These are phyloP conservation scores for Araneus ventricosus DNA, from an alignment of 1,140 invertebrate species.

Conservation along the genomic window DNA sequence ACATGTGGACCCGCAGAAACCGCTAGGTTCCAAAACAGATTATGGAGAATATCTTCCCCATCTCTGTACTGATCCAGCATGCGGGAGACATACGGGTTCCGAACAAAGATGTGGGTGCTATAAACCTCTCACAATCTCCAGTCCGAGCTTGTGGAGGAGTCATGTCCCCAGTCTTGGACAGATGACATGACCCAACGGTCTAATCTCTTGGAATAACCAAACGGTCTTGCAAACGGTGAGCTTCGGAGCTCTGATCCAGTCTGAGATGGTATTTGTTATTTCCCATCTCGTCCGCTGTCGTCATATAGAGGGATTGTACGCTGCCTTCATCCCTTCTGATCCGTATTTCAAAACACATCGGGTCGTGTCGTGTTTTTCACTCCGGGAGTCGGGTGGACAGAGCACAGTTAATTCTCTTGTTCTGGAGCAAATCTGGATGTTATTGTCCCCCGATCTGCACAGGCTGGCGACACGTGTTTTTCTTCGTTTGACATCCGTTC, in stretches of 20 bases:
- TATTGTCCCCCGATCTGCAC: neutral
- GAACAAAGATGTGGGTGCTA: neutral
- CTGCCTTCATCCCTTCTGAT: neutral
- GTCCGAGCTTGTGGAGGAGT: neutral
- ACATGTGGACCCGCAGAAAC: no score
- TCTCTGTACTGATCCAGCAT: no score
- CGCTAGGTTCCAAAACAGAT: no score
- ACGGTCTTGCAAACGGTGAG: neutral
- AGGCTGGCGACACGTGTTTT: neutral
- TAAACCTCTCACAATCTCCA: neutral
- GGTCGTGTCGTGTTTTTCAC: neutral
- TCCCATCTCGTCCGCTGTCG: neutral
- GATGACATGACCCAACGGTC: neutral
- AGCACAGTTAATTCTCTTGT: neutral
- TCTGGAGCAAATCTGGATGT: neutral
- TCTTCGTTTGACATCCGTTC: neutral
- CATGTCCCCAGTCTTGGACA: neutral
- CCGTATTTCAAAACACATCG: neutral
- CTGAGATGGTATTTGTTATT: neutral
- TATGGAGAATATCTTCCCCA: no score
- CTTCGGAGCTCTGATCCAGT: neutral
- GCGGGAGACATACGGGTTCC: neutral
- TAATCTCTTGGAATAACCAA: constrained; percentile 2
- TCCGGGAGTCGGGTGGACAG: neutral
- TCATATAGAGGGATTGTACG: neutral